Conservation (phyloP, 2,888 invertebrate genomes). For the Rotaria socialis region DNA sequence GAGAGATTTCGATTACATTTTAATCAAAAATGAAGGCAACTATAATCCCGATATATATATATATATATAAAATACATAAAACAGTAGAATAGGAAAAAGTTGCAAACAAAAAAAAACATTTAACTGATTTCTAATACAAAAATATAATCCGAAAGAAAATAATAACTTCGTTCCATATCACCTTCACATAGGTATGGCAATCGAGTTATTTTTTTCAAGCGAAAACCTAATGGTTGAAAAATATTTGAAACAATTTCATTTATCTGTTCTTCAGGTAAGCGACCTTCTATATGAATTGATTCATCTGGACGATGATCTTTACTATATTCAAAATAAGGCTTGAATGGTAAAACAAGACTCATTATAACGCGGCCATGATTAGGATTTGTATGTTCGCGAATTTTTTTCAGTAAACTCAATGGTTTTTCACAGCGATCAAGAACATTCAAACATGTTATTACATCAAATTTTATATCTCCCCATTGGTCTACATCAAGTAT, state of each 20-base stretch:
- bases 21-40: no score
- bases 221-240: constrained; percentile 69
- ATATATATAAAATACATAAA: no score
- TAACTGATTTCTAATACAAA: constrained; percentile 64
- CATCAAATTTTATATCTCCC: constrained; percentile 65
- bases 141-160: constrained; percentile 84
- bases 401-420: constrained; percentile 71
- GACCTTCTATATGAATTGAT: not conserved
- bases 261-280: constrained; percentile 67
- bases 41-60: no score
- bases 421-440: constrained; percentile 87
- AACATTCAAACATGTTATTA: constrained; percentile 83
- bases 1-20: no score
- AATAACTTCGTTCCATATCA: constrained; percentile 73
- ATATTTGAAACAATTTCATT: constrained; percentile 67
- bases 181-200: constrained; percentile 95
- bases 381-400: constrained; percentile 69
- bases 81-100: no score
- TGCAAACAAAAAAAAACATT: not conserved
- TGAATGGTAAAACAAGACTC: constrained; percentile 87
- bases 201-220: constrained; percentile 77
- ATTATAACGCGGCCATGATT: constrained; percentile 71
- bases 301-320: constrained; percentile 35
- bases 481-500: constrained; percentile 67
- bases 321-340: constrained; percentile 78